phyloP scores from a whole-genome alignment of 2,113 vertebrate species.

The Psephotus haematonotus region DNA sequence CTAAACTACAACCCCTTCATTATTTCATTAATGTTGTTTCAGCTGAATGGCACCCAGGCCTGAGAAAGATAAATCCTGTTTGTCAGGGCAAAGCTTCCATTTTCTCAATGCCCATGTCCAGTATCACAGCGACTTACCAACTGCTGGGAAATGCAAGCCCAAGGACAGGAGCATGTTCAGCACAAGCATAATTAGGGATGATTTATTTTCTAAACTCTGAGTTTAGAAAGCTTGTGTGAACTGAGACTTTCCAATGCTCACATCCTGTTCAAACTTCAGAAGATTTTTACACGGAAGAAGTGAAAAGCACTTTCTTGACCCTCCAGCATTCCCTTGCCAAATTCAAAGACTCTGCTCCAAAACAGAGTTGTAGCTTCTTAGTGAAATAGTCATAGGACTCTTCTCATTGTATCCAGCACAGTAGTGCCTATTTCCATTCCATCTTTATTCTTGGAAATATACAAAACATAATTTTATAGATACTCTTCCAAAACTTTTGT shows the following conservation, averaged over 20 bases:
- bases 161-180: not conserved
- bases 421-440: not conserved
- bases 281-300: slow-evolving; percentile 33
- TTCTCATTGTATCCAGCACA: not conserved
- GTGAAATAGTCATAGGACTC: not conserved
- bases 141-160: not conserved
- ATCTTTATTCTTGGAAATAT: not conserved
- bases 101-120: not conserved
- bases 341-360: not conserved
- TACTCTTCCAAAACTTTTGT: not conserved
- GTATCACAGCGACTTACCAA: not conserved
- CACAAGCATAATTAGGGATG: not conserved
- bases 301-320: slow-evolving; percentile 17
- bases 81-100: not conserved
- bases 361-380: not conserved
- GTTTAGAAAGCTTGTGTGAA: slow-evolving; percentile 21
- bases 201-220: not conserved
- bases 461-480: not conserved
- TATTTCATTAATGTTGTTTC: not conserved
- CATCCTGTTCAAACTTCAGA: slow-evolving; percentile 26
- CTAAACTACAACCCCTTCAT: not conserved
- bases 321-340: not conserved
- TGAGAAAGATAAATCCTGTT: not conserved
- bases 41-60: not conserved
- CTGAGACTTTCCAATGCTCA: not conserved